These are phyloP conservation scores for Hydrotaea cyrtoneurina DNA, from an alignment of 2,888 invertebrate genomes.

Conservation along the genomic window DNA sequence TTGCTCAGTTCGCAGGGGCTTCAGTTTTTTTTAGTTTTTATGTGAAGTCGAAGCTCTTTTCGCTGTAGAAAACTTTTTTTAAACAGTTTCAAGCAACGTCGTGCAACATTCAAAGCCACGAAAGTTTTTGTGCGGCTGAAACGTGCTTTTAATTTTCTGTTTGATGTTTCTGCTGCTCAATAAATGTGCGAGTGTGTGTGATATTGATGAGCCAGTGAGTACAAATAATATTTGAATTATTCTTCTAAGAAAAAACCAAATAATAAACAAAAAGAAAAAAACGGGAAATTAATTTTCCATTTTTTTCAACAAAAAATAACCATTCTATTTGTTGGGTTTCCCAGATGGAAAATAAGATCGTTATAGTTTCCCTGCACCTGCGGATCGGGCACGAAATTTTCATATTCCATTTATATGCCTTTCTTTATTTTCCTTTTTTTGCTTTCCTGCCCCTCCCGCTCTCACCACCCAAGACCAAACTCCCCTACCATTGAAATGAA, in stretches of 20 bases:
- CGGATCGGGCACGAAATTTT: background rate
- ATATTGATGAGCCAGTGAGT: slow-evolving; percentile 4
- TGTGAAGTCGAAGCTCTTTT: slow-evolving; percentile 67
- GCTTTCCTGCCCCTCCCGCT: slow-evolving; percentile 1
- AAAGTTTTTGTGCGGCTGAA: slow-evolving; percentile 66
- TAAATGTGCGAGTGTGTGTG: background rate
- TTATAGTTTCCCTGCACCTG: background rate
- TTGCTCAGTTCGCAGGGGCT: slow-evolving; percentile 57
- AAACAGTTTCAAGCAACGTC: slow-evolving; percentile 62
- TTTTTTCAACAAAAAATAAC: too few species aligned
- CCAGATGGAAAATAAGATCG: background rate
- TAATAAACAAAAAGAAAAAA: too few species aligned
- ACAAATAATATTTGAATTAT: background rate
- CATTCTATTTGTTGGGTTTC: background rate
- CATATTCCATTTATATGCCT: background rate
- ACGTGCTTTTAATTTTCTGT: slow-evolving; percentile 63
- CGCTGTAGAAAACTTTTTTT: slow-evolving; percentile 66
- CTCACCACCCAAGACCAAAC: background rate
- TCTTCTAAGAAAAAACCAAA: background rate
- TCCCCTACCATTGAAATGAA: background rate
- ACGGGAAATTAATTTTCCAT: slow-evolving; percentile 25
- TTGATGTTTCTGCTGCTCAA: slow-evolving; percentile 44
- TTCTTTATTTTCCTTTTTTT: too few species aligned
- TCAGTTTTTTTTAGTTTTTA: slow-evolving; percentile 58
- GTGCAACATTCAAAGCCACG: slow-evolving; percentile 65